Base-by-base conservation (phyloP, 2,113 vertebrate species). In the Ariopsis seemanni region DNA sequence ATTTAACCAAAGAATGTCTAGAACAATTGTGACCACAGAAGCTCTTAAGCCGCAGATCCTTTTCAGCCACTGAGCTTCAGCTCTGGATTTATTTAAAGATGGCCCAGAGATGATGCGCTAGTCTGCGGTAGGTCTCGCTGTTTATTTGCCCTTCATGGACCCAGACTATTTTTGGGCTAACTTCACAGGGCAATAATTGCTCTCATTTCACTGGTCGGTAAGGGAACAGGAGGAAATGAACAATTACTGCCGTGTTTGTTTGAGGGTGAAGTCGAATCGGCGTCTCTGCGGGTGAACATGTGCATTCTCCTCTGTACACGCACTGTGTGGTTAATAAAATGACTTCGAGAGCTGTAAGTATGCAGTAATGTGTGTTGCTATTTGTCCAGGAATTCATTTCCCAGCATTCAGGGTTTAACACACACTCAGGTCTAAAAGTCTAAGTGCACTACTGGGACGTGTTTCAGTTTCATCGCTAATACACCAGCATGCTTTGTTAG, bases 101-200 rank as follows among this genome's bases (percentile, higher is more conserved):
- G 89, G 83, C 83, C 85, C 78, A 84, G 87, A 83, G 89, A 90
- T 87, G 90, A 91, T 87, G 90, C 85, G 91, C 90, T 90, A 85
- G 88, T 92, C 91, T 94, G 93, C 85, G 91, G 93, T 95, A 93
- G 95, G 94, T 95, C 93, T 63, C 87, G 62, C 84, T 89, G 95
- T 95, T 95, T 95, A 95, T 95, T 96, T 96, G 95, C 95, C 93
- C 94, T 89, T 84, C 78, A 87, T 88, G 85, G 89, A 91, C 90
- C 91, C 74, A 53, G 90, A 91, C 89, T 93, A 94, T 94, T 95
- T 93, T 95, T 93, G 95, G 95, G 94, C 94, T 93, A 91, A 92
- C 93, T 94, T 95, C 93, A 94, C 93, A 95, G 91, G 81, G 90
- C 91, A 93, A 93, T 96, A 96, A 96, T 95, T 95, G 94, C 93